These are phyloP conservation scores for Dromococcyx pavoninus DNA, from an alignment of 2,797 vertebrate species.

Conservation along the genomic window DNA sequence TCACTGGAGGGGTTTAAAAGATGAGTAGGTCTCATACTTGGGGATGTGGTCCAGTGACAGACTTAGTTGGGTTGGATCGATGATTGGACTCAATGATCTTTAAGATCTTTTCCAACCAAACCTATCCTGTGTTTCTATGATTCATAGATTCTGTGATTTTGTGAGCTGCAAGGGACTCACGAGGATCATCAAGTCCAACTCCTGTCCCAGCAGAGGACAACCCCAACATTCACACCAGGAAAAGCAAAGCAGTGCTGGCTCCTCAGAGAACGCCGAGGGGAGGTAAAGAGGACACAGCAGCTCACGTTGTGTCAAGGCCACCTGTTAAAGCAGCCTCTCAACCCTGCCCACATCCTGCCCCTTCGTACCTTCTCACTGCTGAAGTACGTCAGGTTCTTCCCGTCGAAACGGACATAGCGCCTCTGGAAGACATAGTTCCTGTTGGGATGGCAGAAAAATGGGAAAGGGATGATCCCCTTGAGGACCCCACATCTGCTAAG, in stretches of 20 bases:
- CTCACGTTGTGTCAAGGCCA: neutral
- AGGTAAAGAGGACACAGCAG: neutral
- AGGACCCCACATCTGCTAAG: neutral
- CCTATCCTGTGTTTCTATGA: too few species aligned
- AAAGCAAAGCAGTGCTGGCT: neutral
- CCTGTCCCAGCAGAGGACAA: too few species aligned
- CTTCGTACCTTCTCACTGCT: constrained; percentile 89
- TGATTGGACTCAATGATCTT: too few species aligned
- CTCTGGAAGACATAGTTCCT: constrained; percentile 99
- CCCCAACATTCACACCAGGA: too few species aligned
- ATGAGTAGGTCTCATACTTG: too few species aligned
- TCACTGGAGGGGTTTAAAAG: too few species aligned
- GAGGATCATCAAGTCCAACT: too few species aligned
- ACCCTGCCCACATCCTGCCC: neutral
- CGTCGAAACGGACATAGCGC: constrained; percentile 92
- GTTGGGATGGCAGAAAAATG: neutral
- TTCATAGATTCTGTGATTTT: too few species aligned
- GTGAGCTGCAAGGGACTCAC: too few species aligned
- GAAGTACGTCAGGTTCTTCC: constrained; percentile 94
- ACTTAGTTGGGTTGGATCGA: too few species aligned
- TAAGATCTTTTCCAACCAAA: too few species aligned
- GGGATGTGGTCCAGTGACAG: too few species aligned
- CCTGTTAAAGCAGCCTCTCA: neutral
- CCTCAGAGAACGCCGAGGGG: neutral
- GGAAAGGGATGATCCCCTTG: neutral